Evolutionary conservation across 2,888 invertebrate genomes (phyloP), one percentile per base, ranked within the genome.

Genomic region (Rotaria socialis): DNA sequence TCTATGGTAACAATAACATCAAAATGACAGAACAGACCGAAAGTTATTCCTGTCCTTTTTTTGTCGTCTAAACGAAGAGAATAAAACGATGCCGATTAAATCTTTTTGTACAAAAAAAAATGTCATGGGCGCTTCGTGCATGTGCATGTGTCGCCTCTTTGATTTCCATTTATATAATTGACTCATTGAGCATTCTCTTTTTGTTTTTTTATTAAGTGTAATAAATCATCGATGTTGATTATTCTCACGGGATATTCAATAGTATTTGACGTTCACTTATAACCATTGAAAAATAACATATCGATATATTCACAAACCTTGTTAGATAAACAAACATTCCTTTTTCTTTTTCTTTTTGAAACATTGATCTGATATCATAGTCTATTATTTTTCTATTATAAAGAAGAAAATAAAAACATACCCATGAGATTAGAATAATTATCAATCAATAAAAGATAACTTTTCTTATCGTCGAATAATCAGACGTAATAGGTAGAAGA

Each of bases 401-500:
- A 27, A n/a, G 19, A n/a, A 67, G n/a, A 67, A 14, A 52, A 52
- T 16, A 52, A 16, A 52, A 52, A 16, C 8, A 16, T 52, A 52
- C 52, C 52, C 52, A 52, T 27, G n/a, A 67, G 27, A 67, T 10
- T 67, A 67, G 3, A 67, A 67, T 67, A 27, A 27, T n/a, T n/a
- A 22, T 67, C 67, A 27, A 67, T 27, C 67, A 67, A 35, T 67
- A 67, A 67, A 67, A 16, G 27, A 35, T 27, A 27, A 27, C 27
- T 22, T 41, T 47, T 43, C 19, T 22, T 74, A 35, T 80, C 80
- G 80, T 47, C 80, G 80, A 47, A 47, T 80, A 47, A 47, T 80
- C n/a, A 47, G 80, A 80, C 43, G 80, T 47, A 80, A 47, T n/a
- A 47, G 43, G 47, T 80, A 80, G 80, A 80, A 80, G 80, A 80